A percentile compares a stretch with the other conserved stretches of the same genome.
phyloP scores from a whole-genome alignment of 1,140 invertebrate species.

The Penaeus japonicus region DNA sequence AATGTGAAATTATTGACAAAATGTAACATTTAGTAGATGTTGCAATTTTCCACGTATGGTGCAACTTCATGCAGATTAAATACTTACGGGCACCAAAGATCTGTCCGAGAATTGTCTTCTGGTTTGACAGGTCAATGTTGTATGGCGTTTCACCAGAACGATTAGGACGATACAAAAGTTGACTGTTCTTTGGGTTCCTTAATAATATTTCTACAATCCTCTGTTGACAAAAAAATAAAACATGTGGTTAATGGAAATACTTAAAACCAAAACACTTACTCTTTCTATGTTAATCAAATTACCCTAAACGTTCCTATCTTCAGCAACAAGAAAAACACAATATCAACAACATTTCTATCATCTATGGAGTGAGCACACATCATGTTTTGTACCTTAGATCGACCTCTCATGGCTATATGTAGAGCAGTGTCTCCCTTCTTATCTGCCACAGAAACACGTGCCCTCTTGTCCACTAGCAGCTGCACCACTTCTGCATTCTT shows the following conservation, averaged over 20 bases:
- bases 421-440: conserved; percentile 96
- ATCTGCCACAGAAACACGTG: conserved; percentile 92
- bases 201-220: conserved; percentile 92
- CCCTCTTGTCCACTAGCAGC: conserved; percentile 89
- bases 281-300: too few relatives aligned
- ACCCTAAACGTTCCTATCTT: too few relatives aligned
- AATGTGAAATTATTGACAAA: not conserved
- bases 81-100: conserved; percentile 91
- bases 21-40: too few relatives aligned
- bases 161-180: conserved; percentile 94
- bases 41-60: too few relatives aligned
- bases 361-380: too few relatives aligned
- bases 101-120: conserved; percentile 92
- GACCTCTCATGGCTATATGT: conserved; percentile 94
- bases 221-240: conserved; percentile 39
- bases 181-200: conserved; percentile 94
- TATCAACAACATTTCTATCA: too few relatives aligned
- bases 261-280: too few relatives aligned
- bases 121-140: conserved; percentile 94
- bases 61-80: conserved; percentile 60
- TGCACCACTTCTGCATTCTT: conserved; percentile 92
- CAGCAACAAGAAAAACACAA: too few relatives aligned
- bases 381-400: conserved; percentile 79
- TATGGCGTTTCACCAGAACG: conserved; percentile 93
- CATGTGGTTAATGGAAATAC: conserved; percentile 14